These are phyloP conservation scores for Amblyopsis hoosieri DNA, from an alignment of 2,797 vertebrate genomes.

Conservation along the genomic window DNA sequence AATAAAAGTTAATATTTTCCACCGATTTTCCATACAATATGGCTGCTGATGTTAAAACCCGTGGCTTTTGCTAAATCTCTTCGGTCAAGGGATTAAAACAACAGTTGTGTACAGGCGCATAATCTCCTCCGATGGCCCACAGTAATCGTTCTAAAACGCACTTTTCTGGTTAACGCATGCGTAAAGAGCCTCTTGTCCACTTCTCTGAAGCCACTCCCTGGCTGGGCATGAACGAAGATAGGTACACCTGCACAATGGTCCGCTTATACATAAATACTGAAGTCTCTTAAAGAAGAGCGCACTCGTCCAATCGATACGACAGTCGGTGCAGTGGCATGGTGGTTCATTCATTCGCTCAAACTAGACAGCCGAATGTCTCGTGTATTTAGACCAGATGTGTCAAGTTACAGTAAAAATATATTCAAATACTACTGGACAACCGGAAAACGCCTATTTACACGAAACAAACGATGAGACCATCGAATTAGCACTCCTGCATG, in stretches of 20 bases:
- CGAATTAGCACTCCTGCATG: no score
- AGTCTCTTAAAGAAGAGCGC: no score
- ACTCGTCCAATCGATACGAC: no score
- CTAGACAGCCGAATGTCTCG: no score
- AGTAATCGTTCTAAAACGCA: constrained; percentile 76
- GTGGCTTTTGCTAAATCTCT: constrained; percentile 78
- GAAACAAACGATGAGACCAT: no score
- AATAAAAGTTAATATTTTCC: constrained; percentile 51
- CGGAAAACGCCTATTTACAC: no score
- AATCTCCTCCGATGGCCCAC: constrained; percentile 70
- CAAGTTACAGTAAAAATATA: no score
- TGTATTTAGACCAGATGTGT: no score
- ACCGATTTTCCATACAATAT: constrained; percentile 79
- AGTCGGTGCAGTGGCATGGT: no score
- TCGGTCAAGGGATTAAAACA: constrained; percentile 80
- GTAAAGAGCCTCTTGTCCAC: constrained; percentile 17
- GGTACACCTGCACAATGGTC: constrained; percentile 60
- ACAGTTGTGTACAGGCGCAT: constrained; percentile 77
- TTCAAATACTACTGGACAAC: no score
- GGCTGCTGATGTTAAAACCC: constrained; percentile 76
- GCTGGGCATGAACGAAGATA: constrained; percentile 3
- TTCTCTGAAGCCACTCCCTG: constrained; percentile 68
- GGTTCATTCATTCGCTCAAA: no score
- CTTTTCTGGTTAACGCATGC: constrained; percentile 72
- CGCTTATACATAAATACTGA: constrained; percentile 39